These are phyloP conservation scores for Pocillopora verrucosa DNA, from an alignment of 64 coral and sea anemone genomes.

Conservation along the genomic window DNA sequence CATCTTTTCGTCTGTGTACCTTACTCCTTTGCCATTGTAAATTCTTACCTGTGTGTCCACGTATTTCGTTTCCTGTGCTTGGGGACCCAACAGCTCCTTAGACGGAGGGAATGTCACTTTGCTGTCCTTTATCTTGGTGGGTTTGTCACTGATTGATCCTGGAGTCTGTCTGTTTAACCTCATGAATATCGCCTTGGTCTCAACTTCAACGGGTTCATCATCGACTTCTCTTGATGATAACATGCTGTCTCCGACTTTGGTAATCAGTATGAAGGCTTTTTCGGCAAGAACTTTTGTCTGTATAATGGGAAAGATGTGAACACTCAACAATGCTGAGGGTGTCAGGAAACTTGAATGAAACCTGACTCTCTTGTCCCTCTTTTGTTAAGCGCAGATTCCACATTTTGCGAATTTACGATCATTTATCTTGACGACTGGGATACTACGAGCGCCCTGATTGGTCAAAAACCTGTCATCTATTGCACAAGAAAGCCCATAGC, in stretches of 20 bases:
- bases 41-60: conserved; percentile 78
- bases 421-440: too few relatives aligned
- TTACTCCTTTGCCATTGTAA: background rate
- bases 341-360: too few relatives aligned
- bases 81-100: conserved; percentile 30
- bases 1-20: background rate
- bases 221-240: conserved; percentile 34
- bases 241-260: conserved; percentile 59
- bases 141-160: conserved; percentile 48
- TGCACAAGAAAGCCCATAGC: background rate
- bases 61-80: conserved; percentile 16
- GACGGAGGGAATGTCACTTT: conserved; percentile 52
- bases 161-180: conserved; percentile 47
- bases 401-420: too few relatives aligned
- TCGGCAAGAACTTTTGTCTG: conserved; percentile 46
- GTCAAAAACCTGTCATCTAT: background rate
- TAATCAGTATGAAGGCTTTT: conserved; percentile 66
- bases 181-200: conserved; percentile 72
- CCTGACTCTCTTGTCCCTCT: too few relatives aligned
- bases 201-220: conserved; percentile 40
- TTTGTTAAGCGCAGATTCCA: too few relatives aligned
- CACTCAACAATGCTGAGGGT: background rate
- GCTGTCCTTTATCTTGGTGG: conserved; percentile 32
- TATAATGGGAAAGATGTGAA: background rate
- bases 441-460: background rate